A percentile compares a stretch with the other conserved stretches of the same genome.
Conservation (phyloP, 2,113 vertebrate genomes). For the Austrofundulus limnaeus region DNA sequence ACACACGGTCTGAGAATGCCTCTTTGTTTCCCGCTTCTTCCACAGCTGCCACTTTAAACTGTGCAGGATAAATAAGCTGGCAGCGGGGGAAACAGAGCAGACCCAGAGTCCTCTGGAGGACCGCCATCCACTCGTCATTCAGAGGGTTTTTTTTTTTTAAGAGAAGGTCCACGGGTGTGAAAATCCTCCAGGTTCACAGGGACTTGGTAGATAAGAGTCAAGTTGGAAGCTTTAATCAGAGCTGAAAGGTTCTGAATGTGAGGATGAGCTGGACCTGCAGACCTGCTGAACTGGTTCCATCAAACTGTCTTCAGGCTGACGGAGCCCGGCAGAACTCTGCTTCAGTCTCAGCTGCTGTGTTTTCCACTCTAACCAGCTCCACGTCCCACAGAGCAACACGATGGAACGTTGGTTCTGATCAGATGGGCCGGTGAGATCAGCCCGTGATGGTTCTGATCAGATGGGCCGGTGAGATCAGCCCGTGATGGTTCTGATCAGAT, state of each 20-base stretch:
- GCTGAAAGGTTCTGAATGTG: too few species aligned
- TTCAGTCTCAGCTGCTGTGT: constrained; percentile 75
- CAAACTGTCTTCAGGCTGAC: too few species aligned
- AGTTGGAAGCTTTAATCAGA: constrained; percentile 52
- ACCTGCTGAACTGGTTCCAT: too few species aligned
- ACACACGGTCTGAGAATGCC: constrained; percentile 71
- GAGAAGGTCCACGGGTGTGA: constrained; percentile 51
- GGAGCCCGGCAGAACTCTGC: neutral
- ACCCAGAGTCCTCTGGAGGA: constrained; percentile 67
- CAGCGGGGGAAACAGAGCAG: constrained; percentile 65
- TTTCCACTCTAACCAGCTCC: constrained; percentile 69
- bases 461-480: too few species aligned
- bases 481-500: too few species aligned
- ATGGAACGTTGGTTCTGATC: constrained; percentile 43
- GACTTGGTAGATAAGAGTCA: constrained; percentile 78
- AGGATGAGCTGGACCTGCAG: too few species aligned
- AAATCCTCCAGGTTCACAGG: constrained; percentile 76
- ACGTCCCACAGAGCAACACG: constrained; percentile 17
- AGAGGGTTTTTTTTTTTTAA: too few species aligned
- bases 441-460: too few species aligned
- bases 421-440: constrained; percentile 44
- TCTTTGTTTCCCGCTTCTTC: constrained; percentile 72
- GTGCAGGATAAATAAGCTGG: constrained; percentile 77
- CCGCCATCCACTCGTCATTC: constrained; percentile 43
- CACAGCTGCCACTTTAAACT: constrained; percentile 70